Evolutionary conservation across 2,888 invertebrate species (phyloP).

Genomic region (Myopa tessellatipennis): DNA sequence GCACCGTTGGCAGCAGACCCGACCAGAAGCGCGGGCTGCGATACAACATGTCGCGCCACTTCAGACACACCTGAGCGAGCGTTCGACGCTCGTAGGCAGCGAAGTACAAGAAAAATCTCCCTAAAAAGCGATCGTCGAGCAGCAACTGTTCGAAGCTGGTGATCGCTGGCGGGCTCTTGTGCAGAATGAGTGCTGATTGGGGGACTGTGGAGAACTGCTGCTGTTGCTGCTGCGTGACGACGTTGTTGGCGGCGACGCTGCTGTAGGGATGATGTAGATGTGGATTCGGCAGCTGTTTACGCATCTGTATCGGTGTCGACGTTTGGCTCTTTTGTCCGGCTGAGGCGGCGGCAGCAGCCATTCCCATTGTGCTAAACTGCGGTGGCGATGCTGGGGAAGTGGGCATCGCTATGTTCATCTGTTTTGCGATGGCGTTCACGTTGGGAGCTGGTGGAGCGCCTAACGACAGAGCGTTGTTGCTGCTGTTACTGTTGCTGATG

Average conservation of each 20-base stretch:
- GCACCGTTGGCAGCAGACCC: conserved; percentile 85
- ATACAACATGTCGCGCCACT: conserved; percentile 91
- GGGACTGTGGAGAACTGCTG: conserved; percentile 64
- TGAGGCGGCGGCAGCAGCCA: conserved; percentile 58
- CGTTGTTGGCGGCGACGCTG: conserved; percentile 40
- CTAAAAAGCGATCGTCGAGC: conserved; percentile 86
- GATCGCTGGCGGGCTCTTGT: conserved; percentile 72
- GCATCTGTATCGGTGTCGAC: conserved; percentile 64
- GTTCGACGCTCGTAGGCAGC: conserved; percentile 80
- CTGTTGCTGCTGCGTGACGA: conserved; percentile 22
- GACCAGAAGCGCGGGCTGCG: conserved; percentile 89
- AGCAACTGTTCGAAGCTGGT: conserved; percentile 81
- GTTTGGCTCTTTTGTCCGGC: conserved; percentile 58
- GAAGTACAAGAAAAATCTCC: conserved; percentile 86
- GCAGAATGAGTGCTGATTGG: conserved; percentile 56
- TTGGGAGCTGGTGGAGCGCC: conserved; percentile 63
- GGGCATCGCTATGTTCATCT: conserved; percentile 63
- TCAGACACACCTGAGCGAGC: conserved; percentile 85
- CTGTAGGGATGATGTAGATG: conserved; percentile 64
- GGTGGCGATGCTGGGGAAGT: conserved; percentile 51
- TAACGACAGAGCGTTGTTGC: conserved; percentile 54
- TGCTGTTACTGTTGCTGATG: conserved; percentile 58
- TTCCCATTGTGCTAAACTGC: conserved; percentile 62
- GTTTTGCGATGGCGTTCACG: conserved; percentile 64
- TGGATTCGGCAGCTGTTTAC: conserved; percentile 67